Base-by-base conservation (phyloP, 2,113 vertebrate genomes). In the Triplophysa dalaica region DNA sequence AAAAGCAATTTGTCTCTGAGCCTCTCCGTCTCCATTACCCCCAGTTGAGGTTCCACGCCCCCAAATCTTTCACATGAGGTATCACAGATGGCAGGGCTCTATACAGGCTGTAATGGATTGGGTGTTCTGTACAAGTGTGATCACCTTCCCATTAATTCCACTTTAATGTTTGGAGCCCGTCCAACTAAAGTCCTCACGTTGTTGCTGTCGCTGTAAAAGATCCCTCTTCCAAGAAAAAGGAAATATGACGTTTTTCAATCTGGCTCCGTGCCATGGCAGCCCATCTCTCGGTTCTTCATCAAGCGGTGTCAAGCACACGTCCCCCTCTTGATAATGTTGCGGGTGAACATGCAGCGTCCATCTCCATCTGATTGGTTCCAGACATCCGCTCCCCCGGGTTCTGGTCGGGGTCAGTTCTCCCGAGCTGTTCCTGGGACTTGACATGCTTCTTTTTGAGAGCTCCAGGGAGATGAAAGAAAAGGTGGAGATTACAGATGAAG, bases 41-140 rank as follows among this genome's bases (percentile, higher is more conserved):
- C 48, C 70, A 41, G 56, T 22, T 24, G 52, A 64, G 67, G 41
- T 52, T 56, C 56, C 29, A 43, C 9, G 26, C 81, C 62, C 63
- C 79, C 66, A 82, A 82, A 75, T 74, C 74, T 62, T 29, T 76
- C 43, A 80, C 75, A 60, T 66, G 77, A 85, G 74, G 52, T 16
- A 82, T 84, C 87, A 83, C 86, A 90, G 84, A 90, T 90, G 87
- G 84, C 81, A 64, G 67, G 65, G 77, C 82, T 83, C 81, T 81
- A 83, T 52, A 70, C 43, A 43, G 50, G 29, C 81, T 19, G 85
- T 81, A 89, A 87, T 67, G 70, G 82, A 80, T 77, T 72, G 43
- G 16, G 21, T 68, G 62, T 66, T 62, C 45, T 74, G 52, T 21
- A 52, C 33, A 84, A 33, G 62, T 77, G 66, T 38, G 70, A 74